Conservation (phyloP, 2,797 vertebrate species). For the Meda fulgida region DNA sequence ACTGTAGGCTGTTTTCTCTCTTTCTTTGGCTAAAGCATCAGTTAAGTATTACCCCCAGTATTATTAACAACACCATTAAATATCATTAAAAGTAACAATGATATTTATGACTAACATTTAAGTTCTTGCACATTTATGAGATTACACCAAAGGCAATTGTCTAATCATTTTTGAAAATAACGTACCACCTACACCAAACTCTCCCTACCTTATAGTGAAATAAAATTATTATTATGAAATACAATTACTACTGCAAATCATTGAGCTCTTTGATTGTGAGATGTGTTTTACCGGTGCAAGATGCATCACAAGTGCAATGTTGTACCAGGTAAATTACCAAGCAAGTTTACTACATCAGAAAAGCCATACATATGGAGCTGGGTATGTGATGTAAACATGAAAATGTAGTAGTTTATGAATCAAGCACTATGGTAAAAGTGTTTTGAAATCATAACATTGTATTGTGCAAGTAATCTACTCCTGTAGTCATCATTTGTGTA, state of each 20-base stretch:
- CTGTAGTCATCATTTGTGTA: background rate
- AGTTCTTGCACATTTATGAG: background rate
- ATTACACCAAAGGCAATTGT: background rate
- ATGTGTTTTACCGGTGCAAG: background rate
- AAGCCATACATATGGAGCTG: background rate
- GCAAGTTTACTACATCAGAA: background rate
- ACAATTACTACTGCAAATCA: too few relatives aligned
- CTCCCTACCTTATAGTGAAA: too few relatives aligned
- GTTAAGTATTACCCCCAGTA: background rate
- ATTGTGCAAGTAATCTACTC: background rate
- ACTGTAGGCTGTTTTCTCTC: background rate
- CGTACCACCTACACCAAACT: background rate
- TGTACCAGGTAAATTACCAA: background rate
- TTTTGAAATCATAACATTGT: background rate
- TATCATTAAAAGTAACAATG: slow-evolving; percentile 5
- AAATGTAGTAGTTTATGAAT: background rate
- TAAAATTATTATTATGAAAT: background rate
- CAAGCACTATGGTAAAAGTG: background rate
- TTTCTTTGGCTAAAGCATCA: background rate
- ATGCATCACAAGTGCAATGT: background rate
- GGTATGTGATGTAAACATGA: background rate
- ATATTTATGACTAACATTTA: background rate
- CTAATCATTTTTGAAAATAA: background rate
- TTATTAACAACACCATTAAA: slow-evolving; percentile 12
- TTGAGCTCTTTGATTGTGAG: background rate